A percentile compares a stretch with the other conserved stretches of the same genome.
Conservation (phyloP, 1,140 invertebrate species). For the Popillia japonica region DNA sequence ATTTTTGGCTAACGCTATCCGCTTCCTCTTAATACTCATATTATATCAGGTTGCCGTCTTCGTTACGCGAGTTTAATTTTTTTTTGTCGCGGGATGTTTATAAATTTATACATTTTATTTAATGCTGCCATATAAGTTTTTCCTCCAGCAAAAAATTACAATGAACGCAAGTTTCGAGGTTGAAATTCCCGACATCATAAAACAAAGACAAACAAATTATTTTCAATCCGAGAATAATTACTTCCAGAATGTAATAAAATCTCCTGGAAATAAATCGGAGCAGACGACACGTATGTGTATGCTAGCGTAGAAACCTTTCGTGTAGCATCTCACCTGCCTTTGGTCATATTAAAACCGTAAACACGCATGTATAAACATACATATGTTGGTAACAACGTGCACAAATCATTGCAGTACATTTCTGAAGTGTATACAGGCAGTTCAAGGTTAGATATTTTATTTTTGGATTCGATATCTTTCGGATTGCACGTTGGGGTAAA, state of each 20-base stretch:
- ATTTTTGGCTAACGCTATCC: not conserved
- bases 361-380: not conserved
- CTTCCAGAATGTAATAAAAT: conserved; percentile 1
- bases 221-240: not conserved
- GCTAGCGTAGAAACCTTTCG: not conserved
- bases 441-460: no score
- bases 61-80: no score
- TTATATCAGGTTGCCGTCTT: no score
- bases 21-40: not conserved
- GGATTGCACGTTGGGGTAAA: no score
- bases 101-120: no score
- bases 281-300: not conserved
- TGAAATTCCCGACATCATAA: no score
- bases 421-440: no score
- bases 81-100: no score
- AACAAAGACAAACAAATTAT: not conserved
- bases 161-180: no score
- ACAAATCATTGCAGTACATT: not conserved
- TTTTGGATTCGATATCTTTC: no score
- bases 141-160: no score
- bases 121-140: no score
- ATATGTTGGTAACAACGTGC: not conserved
- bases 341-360: conserved; percentile 28
- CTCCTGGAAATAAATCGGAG: not conserved
- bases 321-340: conserved; percentile 12